A percentile compares a stretch with the other conserved stretches of the same genome.
Evolutionary conservation across 2,888 invertebrate genomes (phyloP).

Genomic region (Tetropium fuscum): DNA sequence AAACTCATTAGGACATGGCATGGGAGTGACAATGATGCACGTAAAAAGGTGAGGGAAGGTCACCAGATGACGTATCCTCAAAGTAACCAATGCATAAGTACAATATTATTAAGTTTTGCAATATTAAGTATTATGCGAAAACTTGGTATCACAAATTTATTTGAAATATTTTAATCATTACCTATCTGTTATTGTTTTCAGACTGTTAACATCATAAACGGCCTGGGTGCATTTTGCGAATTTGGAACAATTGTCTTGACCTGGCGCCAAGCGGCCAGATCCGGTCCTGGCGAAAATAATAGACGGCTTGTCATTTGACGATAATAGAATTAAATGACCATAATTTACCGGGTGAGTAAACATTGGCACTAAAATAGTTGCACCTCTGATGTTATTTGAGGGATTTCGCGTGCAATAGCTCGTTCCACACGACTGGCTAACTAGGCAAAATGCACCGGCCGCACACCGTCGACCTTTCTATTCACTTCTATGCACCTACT

Average conservation of each 20-base stretch:
- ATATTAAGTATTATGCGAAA: too few species aligned
- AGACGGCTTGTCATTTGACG: background rate
- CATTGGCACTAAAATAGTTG: constrained; percentile 12
- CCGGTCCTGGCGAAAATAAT: constrained; percentile 1
- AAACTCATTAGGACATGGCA: too few species aligned
- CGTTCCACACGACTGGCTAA: constrained; percentile 32
- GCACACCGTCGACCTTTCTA: constrained; percentile 26
- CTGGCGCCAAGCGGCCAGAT: background rate
- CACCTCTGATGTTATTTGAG: constrained; percentile 26
- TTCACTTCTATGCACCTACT: constrained; percentile 32
- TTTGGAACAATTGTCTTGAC: background rate
- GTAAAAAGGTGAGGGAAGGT: too few species aligned
- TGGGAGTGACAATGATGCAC: too few species aligned
- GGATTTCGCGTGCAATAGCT: constrained; percentile 24
- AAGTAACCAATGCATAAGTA: too few species aligned
- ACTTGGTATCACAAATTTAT: too few species aligned
- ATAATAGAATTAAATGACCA: constrained; percentile 15
- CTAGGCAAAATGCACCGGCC: constrained; percentile 28
- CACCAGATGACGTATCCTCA: too few species aligned
- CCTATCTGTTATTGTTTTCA: too few species aligned
- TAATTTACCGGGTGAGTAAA: constrained; percentile 5
- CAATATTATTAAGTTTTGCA: too few species aligned
- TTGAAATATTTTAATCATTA: too few species aligned
- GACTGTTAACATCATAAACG: background rate
- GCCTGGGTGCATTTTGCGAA: background rate